Evolutionary conservation across 2,113 vertebrate genomes (phyloP).

Genomic region (Osmerus mordax): DNA sequence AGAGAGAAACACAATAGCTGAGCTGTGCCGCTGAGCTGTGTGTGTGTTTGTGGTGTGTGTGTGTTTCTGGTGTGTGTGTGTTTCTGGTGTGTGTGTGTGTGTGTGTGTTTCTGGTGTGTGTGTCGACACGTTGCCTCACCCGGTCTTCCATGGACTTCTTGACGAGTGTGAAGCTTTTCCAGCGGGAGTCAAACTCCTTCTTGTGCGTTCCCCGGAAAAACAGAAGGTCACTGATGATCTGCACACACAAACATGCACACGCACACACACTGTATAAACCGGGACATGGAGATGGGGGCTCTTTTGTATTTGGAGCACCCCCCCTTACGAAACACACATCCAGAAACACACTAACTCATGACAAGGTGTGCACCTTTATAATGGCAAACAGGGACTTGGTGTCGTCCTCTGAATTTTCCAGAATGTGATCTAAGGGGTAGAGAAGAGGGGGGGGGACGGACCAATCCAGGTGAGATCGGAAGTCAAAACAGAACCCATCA

Average conservation of each 20-base stretch:
- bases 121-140: conserved; percentile 71
- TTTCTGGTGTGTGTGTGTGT: too few relatives aligned
- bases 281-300: too few relatives aligned
- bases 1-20: conserved; percentile 24
- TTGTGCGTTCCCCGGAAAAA: conserved; percentile 95
- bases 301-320: too few relatives aligned
- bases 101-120: conserved; percentile 1
- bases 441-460: background rate
- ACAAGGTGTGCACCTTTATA: conserved; percentile 83
- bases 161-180: conserved; percentile 97
- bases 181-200: conserved; percentile 94
- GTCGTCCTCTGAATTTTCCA: conserved; percentile 94
- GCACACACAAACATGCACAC: conserved; percentile 8
- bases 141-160: conserved; percentile 99
- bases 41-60: too few relatives aligned
- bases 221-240: conserved; percentile 94
- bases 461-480: background rate
- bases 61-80: too few relatives aligned
- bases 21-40: background rate
- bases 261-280: background rate
- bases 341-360: conserved; percentile 7
- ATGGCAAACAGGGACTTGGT: conserved; percentile 95
- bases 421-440: conserved; percentile 77
- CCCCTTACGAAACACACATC: background rate
- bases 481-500: background rate